phyloP scores from a whole-genome alignment of 1,140 invertebrate species.

The Papilio glaucus region DNA sequence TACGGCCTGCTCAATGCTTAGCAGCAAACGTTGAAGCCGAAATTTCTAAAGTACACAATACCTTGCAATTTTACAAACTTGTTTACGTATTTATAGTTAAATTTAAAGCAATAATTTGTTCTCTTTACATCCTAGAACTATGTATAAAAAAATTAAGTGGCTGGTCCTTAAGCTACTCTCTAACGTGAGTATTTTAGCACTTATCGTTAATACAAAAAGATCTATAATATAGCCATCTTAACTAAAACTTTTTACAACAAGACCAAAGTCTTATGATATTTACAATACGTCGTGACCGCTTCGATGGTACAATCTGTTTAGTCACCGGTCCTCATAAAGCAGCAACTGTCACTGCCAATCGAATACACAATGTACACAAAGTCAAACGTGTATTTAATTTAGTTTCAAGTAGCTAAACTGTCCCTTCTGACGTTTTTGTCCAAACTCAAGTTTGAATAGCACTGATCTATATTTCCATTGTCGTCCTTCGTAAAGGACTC shows the following conservation, averaged over 20 bases:
- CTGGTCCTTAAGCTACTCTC: conserved; percentile 25
- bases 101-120: conserved; percentile 32
- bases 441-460: conserved; percentile 65
- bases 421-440: conserved; percentile 72
- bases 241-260: conserved; percentile 30
- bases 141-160: background rate
- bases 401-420: conserved; percentile 72
- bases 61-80: background rate
- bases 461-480: conserved; percentile 71
- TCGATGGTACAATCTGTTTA: conserved; percentile 27
- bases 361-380: conserved; percentile 45
- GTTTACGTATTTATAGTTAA: conserved; percentile 19
- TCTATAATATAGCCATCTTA: background rate
- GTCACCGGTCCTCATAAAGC: conserved; percentile 29
- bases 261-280: conserved; percentile 25
- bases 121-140: conserved; percentile 8
- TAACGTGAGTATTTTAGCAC: conserved; percentile 35
- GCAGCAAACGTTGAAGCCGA: background rate
- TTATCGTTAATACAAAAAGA: conserved; percentile 36
- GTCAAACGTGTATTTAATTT: conserved; percentile 44
- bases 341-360: conserved; percentile 42
- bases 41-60: background rate
- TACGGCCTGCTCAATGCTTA: background rate
- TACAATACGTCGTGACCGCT: conserved; percentile 32
- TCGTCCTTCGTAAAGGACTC: conserved; percentile 83